Evolutionary conservation across 2,113 vertebrate genomes (phyloP).

Genomic region (Hippocampus abdominalis): DNA sequence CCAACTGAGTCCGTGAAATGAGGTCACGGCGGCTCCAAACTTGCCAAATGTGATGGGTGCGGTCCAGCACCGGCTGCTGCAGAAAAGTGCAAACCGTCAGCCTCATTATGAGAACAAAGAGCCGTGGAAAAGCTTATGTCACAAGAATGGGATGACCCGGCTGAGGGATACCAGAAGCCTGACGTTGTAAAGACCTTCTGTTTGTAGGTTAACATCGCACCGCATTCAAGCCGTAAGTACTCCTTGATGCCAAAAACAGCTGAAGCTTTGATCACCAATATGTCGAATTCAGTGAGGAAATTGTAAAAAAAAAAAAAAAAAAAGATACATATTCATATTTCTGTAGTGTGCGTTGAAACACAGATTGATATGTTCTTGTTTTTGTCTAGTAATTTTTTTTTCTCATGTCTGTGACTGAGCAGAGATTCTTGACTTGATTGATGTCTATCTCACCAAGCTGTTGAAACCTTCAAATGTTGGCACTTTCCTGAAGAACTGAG

Average conservation of each 20-base stretch:
- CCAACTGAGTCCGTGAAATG: constrained; percentile 51
- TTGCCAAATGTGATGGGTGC: constrained; percentile 9
- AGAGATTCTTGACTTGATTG: neutral
- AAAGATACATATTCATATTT: too few relatives aligned
- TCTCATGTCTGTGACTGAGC: neutral
- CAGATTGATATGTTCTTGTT: too few relatives aligned
- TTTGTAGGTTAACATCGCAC: neutral
- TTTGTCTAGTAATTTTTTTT: neutral
- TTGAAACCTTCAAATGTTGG: neutral
- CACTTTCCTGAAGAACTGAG: neutral
- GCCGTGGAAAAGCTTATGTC: constrained; percentile 21
- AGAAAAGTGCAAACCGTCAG: constrained; percentile 23
- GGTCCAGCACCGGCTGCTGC: constrained; percentile 2
- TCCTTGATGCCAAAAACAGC: neutral
- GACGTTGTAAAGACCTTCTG: neutral
- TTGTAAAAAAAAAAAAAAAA: neutral
- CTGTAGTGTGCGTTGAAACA: neutral
- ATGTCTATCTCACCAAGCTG: constrained; percentile 3
- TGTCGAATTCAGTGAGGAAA: neutral
- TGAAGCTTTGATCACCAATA: neutral
- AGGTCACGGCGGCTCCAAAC: constrained; percentile 39
- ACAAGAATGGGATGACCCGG: neutral
- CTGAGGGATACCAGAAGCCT: neutral
- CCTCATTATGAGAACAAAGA: constrained; percentile 36
- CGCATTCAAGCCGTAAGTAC: neutral